Percentiles rank a stretch among this genome's conserved stretches.
Conservation (phyloP, 2,888 invertebrate species). For the Molanna angustata region DNA sequence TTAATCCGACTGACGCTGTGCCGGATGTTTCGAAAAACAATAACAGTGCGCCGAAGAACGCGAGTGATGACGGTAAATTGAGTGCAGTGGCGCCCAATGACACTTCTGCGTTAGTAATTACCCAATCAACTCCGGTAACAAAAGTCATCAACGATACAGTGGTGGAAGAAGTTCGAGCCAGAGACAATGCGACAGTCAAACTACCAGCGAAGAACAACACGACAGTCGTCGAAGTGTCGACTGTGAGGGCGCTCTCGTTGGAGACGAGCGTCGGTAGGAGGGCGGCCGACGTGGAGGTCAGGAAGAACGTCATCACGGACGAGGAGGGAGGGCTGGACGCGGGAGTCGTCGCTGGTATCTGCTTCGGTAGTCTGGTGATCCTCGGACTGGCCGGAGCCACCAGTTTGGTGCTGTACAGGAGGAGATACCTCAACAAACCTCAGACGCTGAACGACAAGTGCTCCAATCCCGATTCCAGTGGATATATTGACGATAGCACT, state of each 20-base stretch:
- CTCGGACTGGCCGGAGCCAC: conserved; percentile 63
- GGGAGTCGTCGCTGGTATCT: conserved; percentile 66
- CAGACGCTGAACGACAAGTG: conserved; percentile 79
- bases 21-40: conserved; percentile 9
- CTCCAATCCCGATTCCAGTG: conserved; percentile 83
- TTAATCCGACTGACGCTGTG: background rate
- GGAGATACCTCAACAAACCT: conserved; percentile 75
- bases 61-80: background rate
- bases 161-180: conserved; percentile 10
- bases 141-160: conserved; percentile 11
- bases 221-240: conserved; percentile 23
- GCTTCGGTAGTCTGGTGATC: conserved; percentile 63
- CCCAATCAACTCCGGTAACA: background rate
- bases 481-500: conserved; percentile 84
- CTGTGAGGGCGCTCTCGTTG: conserved; percentile 25
- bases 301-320: conserved; percentile 3
- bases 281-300: conserved; percentile 19
- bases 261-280: conserved; percentile 26
- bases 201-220: background rate
- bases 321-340: conserved; percentile 50
- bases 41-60: conserved; percentile 5
- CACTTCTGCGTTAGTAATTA: conserved; percentile 8
- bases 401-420: conserved; percentile 66
- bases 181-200: background rate
- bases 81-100: too few species aligned